Evolutionary conservation across 1,140 invertebrate species (phyloP).

Genomic region (Oncopeltus fasciatus): DNA sequence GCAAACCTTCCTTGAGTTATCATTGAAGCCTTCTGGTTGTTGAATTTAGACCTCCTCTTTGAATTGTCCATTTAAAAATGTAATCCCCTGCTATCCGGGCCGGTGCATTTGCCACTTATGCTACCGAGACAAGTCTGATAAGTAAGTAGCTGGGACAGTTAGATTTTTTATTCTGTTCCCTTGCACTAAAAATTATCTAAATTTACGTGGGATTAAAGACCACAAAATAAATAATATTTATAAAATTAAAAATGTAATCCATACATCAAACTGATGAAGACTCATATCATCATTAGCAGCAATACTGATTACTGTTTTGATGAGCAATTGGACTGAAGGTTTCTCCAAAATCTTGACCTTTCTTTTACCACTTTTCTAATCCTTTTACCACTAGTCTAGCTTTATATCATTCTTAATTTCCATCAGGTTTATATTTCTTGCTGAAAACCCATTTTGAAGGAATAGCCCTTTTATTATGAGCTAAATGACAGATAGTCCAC

Average conservation of each 20-base stretch:
- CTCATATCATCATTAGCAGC: slow-evolving; percentile 22
- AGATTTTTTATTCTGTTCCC: too few relatives aligned
- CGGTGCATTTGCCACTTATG: too few relatives aligned
- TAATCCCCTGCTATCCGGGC: too few relatives aligned
- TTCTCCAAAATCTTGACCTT: slow-evolving; percentile 25
- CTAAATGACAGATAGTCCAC: background rate
- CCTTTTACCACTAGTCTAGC: slow-evolving; percentile 27
- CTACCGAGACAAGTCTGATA: too few relatives aligned
- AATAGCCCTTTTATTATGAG: slow-evolving; percentile 3
- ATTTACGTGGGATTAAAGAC: too few relatives aligned
- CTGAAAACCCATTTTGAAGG: slow-evolving; percentile 32
- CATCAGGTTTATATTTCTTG: slow-evolving; percentile 27
- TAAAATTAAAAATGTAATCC: slow-evolving; percentile 33
- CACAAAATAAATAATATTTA: too few relatives aligned
- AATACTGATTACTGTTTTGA: slow-evolving; percentile 25
- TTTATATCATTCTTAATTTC: slow-evolving; percentile 26
- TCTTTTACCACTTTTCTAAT: slow-evolving; percentile 22
- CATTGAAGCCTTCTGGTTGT: slow-evolving; percentile 27
- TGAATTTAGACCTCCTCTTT: slow-evolving; percentile 31
- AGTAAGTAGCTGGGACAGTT: too few relatives aligned
- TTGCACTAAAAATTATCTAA: too few relatives aligned
- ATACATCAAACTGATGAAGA: slow-evolving; percentile 28
- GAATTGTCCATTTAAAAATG: slow-evolving; percentile 30
- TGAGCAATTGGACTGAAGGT: slow-evolving; percentile 28
- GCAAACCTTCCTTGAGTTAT: slow-evolving; percentile 21